A percentile compares a stretch with the other conserved stretches of the same genome.
These are phyloP conservation scores for Progne subis DNA, from an alignment of 2,113 vertebrate genomes.

Conservation along the genomic window DNA sequence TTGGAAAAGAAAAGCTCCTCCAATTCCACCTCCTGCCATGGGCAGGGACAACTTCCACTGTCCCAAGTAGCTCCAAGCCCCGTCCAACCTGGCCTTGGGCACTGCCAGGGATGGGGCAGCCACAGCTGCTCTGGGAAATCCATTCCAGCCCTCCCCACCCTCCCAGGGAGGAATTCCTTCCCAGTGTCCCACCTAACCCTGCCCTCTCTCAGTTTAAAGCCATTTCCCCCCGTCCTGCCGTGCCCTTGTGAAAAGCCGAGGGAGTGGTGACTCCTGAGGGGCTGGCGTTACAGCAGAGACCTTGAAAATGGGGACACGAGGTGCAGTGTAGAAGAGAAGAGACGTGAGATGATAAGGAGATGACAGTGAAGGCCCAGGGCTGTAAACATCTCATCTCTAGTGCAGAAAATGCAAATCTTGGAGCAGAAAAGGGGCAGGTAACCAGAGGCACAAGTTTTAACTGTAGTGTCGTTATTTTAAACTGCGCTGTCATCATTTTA, in stretches of 20 bases:
- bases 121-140: not conserved
- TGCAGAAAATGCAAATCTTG: not conserved
- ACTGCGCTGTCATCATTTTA: not conserved
- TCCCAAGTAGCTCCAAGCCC: not conserved
- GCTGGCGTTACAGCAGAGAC: not conserved
- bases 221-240: not conserved
- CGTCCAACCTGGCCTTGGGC: rapidly evolving
- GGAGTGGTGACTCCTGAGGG: not conserved
- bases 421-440: not conserved
- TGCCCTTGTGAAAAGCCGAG: no score
- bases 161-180: not conserved
- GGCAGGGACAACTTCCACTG: not conserved
- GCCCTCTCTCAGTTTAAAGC: not conserved
- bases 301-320: not conserved
- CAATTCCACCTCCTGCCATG: rapidly evolving
- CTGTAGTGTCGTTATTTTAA: not conserved
- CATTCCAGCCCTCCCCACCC: not conserved
- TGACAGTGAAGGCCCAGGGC: not conserved
- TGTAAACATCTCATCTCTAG: not conserved
- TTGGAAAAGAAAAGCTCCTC: not conserved
- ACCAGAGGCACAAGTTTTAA: not conserved
- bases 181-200: not conserved
- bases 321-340: not conserved
- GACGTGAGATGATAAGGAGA: not conserved
- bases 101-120: not conserved